Evolutionary conservation across 2,888 invertebrate genomes (phyloP).

Genomic region (Cephus runcator): DNA sequence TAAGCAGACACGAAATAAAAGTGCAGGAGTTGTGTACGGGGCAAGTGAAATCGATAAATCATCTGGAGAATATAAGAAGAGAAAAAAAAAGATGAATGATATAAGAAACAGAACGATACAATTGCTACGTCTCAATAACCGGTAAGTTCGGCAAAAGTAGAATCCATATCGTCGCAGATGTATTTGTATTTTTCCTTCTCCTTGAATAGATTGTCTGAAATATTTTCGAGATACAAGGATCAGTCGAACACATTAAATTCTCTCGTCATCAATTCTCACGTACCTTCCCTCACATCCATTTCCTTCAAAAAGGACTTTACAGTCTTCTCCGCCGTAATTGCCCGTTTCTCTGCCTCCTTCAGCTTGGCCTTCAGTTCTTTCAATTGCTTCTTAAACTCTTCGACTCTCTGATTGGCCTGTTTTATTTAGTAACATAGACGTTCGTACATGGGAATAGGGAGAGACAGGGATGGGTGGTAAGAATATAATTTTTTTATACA

Average conservation of each 20-base stretch:
- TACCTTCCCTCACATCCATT: constrained; percentile 78
- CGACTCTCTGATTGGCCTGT: constrained; percentile 73
- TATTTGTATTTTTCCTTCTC: constrained; percentile 85
- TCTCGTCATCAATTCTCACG: background rate
- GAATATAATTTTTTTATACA: constrained; percentile 5
- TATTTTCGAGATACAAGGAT: background rate
- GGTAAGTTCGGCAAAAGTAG: constrained; percentile 79
- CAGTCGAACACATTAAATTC: background rate
- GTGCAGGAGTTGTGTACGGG: background rate
- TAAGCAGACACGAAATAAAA: constrained; percentile 1
- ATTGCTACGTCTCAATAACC: constrained; percentile 69
- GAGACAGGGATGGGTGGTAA: background rate
- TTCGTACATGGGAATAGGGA: background rate
- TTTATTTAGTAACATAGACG: background rate
- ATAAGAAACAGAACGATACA: background rate
- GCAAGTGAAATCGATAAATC: background rate
- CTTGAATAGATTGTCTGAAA: constrained; percentile 85
- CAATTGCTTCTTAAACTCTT: constrained; percentile 70
- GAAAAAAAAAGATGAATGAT: background rate
- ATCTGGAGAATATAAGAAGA: background rate
- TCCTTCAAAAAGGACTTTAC: constrained; percentile 79
- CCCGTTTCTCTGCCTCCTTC: constrained; percentile 71
- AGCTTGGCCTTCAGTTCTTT: constrained; percentile 50
- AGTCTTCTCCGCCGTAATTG: constrained; percentile 76
- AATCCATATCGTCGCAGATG: constrained; percentile 80